Conservation (phyloP, 2,113 vertebrate species). For the Pristiophorus japonicus region DNA sequence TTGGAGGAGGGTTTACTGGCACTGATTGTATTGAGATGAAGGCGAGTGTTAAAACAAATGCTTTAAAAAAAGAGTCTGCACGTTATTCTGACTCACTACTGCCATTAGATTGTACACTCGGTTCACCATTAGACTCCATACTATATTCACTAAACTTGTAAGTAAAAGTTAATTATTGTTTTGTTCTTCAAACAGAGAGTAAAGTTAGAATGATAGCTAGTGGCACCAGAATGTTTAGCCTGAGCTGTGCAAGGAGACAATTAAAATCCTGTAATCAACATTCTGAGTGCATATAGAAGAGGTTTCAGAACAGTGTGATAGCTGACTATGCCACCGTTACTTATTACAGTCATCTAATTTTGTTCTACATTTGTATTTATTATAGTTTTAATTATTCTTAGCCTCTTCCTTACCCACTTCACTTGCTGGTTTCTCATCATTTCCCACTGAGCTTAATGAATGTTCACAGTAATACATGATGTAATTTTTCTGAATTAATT, state of each 20-base stretch:
- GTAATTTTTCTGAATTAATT: slow-evolving; percentile 10
- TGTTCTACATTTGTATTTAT: slow-evolving; percentile 27
- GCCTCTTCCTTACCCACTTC: slow-evolving; percentile 25
- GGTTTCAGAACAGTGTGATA: slow-evolving; percentile 28
- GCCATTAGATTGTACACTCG: background rate
- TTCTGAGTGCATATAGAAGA: background rate
- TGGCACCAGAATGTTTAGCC: background rate
- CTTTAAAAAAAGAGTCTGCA: background rate
- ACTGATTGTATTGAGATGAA: background rate
- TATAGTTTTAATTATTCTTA: slow-evolving; percentile 29
- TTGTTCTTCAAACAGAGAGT: background rate
- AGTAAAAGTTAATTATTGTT: background rate
- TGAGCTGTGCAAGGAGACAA: background rate
- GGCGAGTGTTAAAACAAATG: background rate
- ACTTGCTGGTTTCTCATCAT: slow-evolving; percentile 2
- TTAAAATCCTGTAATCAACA: slow-evolving; percentile 26
- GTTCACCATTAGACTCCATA: background rate
- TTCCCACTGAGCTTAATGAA: slow-evolving; percentile 33
- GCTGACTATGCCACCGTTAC: too few relatives aligned
- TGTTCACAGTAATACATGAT: slow-evolving; percentile 11
- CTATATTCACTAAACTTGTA: background rate
- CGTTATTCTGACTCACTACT: background rate
- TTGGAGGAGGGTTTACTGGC: background rate
- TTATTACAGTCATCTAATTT: slow-evolving; percentile 29
- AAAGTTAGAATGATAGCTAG: background rate